phyloP scores from a whole-genome alignment of 2,113 vertebrate genomes.

The Sturnus vulgaris region DNA sequence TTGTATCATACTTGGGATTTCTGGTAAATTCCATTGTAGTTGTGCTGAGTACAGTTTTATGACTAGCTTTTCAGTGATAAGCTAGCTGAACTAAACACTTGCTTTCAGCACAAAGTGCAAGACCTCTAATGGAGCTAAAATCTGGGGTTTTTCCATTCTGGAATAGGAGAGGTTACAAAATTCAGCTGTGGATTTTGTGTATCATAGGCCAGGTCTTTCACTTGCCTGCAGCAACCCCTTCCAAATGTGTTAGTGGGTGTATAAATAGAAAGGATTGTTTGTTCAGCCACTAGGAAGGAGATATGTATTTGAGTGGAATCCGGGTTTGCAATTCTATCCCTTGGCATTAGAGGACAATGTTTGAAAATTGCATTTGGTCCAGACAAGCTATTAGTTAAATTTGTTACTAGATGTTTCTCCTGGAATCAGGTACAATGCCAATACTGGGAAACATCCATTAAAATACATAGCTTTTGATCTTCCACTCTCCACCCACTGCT shows the following conservation, averaged over 20 bases:
- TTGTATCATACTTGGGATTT: background rate
- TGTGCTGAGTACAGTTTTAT: background rate
- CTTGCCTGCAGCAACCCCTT: background rate
- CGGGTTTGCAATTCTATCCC: background rate
- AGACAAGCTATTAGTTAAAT: background rate
- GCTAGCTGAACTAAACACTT: background rate
- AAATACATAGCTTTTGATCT: background rate
- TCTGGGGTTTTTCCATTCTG: rapidly evolving
- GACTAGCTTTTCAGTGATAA: background rate
- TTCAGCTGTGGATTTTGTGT: background rate
- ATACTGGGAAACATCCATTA: background rate
- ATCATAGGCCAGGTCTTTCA: background rate
- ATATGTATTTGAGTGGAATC: background rate
- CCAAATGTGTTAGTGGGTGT: background rate
- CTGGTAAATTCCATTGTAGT: background rate
- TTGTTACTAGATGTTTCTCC: background rate
- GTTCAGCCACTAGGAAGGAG: background rate
- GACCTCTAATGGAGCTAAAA: background rate
- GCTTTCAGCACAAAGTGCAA: background rate
- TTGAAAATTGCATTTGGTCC: background rate
- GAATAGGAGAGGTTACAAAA: background rate
- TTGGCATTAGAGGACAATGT: background rate
- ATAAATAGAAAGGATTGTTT: background rate
- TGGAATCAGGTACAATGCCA: background rate
- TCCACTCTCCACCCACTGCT: background rate